A percentile compares a stretch with the other conserved stretches of the same genome.
Evolutionary conservation across 2,888 invertebrate species (phyloP).

Genomic region (Rhagium mordax): DNA sequence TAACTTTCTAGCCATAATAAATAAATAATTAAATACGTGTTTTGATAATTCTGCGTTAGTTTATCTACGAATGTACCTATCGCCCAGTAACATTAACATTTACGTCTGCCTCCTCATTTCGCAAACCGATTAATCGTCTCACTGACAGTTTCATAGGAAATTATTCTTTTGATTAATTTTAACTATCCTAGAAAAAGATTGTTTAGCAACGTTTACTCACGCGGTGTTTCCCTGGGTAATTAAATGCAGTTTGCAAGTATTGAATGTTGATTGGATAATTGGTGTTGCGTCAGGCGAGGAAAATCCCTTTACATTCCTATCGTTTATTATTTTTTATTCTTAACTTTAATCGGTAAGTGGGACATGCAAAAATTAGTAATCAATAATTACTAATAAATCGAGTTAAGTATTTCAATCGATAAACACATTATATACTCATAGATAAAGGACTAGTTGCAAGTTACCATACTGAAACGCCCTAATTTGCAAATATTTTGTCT

Average conservation of each 20-base stretch:
- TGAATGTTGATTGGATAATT: slow-evolving; percentile 3
- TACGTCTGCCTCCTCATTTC: neutral
- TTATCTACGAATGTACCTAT: too few species aligned
- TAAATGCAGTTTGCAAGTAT: slow-evolving; percentile 1
- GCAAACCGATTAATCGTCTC: slow-evolving; percentile 8
- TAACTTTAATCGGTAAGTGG: too few species aligned
- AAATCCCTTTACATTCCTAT: neutral
- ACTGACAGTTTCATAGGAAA: slow-evolving; percentile 3
- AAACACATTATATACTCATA: too few species aligned
- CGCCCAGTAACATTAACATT: neutral
- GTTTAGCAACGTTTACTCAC: slow-evolving; percentile 14
- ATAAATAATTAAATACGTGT: neutral
- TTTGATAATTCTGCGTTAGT: neutral
- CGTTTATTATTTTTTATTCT: neutral
- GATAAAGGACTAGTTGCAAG: too few species aligned
- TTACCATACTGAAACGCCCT: too few species aligned
- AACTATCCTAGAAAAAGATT: slow-evolving; percentile 23
- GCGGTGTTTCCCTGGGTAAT: slow-evolving; percentile 9
- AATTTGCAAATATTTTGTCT: too few species aligned
- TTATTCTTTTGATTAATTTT: slow-evolving; percentile 22
- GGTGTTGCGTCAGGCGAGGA: neutral
- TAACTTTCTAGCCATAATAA: neutral
- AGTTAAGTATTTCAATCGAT: too few species aligned
- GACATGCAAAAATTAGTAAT: too few species aligned
- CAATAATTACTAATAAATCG: too few species aligned